Conservation (phyloP, 2,113 vertebrate genomes). For the Paradisaea rubra region DNA sequence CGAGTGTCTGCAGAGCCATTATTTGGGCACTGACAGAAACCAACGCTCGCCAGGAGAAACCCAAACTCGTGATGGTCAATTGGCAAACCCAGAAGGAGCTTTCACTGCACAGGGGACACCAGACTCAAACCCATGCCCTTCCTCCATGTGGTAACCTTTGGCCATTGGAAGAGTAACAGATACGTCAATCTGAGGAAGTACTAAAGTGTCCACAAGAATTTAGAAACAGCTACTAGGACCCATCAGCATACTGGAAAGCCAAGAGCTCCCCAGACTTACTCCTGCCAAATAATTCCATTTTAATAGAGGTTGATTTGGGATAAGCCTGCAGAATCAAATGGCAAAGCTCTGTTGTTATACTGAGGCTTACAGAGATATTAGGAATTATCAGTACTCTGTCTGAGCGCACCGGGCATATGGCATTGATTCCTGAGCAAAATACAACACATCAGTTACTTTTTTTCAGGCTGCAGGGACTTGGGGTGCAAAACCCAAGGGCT, state of each 20-base stretch:
- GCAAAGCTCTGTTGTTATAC: neutral
- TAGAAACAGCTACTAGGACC: neutral
- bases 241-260: neutral
- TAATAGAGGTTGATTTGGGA: neutral
- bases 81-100: neutral
- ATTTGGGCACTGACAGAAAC: neutral
- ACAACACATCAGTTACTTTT: neutral
- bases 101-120: neutral
- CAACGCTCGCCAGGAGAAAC: neutral
- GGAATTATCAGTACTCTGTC: neutral
- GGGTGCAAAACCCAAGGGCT: neutral
- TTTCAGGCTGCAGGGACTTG: neutral
- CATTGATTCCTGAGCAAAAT: neutral
- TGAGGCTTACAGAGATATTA: neutral
- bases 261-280: neutral
- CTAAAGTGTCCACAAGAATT: rapidly evolving
- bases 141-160: neutral
- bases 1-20: rapidly evolving
- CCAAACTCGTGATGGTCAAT: rapidly evolving
- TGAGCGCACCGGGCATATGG: neutral
- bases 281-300: neutral
- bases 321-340: neutral
- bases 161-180: neutral
- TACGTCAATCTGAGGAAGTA: rapidly evolving
- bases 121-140: neutral